These are phyloP conservation scores for Engraulis encrasicolus DNA, from an alignment of 2,113 vertebrate genomes.

Conservation along the genomic window DNA sequence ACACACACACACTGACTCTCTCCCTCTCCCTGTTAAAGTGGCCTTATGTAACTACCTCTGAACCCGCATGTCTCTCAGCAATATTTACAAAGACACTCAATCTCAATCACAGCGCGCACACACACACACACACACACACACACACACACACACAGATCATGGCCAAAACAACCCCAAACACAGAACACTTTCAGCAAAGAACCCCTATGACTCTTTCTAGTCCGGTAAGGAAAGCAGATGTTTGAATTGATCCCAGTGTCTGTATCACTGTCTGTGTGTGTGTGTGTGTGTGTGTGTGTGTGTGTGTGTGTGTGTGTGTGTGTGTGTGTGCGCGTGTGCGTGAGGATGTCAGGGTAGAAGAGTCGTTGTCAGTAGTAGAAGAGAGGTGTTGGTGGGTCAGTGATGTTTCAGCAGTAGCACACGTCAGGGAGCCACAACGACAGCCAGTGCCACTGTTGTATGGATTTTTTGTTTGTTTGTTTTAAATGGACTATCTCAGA, in stretches of 20 bases:
- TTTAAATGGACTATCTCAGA: too few relatives aligned
- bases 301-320: neutral
- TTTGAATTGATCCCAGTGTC: neutral
- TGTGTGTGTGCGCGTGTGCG: neutral
- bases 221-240: neutral
- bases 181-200: neutral
- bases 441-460: too few relatives aligned
- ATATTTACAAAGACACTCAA: slow-evolving; percentile 44
- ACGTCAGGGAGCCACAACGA: too few relatives aligned
- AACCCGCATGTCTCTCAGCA: slow-evolving; percentile 46
- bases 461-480: too few relatives aligned
- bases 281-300: neutral
- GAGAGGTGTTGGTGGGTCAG: too few relatives aligned
- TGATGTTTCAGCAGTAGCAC: too few relatives aligned
- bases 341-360: too few relatives aligned
- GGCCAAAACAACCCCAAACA: neutral
- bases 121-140: neutral
- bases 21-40: slow-evolving; percentile 28
- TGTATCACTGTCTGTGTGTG: neutral
- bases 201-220: neutral
- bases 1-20: neutral
- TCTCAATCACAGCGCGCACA: neutral
- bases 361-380: too few relatives aligned
- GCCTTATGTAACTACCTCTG: slow-evolving; percentile 52
- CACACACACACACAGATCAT: neutral